A percentile compares a stretch with the other conserved stretches of the same genome.
These are phyloP conservation scores for Anisognathus igniventris DNA, from an alignment of 2,797 vertebrate genomes.

Conservation along the genomic window DNA sequence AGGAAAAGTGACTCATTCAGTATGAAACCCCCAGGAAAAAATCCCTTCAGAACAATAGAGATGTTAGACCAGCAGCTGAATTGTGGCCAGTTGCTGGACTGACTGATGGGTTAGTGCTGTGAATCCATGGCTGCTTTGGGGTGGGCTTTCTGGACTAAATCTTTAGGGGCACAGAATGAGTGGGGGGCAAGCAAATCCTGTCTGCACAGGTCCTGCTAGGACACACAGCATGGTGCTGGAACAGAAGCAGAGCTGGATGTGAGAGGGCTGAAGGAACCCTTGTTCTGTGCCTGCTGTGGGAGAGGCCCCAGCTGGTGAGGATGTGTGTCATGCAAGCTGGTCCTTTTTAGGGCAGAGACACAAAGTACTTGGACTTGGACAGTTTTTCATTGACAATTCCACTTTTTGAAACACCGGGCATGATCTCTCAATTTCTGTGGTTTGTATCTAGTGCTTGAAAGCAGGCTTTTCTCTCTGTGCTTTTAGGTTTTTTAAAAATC, in stretches of 20 bases:
- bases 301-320: neutral
- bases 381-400: neutral
- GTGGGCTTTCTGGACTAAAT: neutral
- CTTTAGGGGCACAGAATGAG: neutral
- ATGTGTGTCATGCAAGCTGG: neutral
- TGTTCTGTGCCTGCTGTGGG: neutral
- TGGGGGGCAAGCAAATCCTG: neutral
- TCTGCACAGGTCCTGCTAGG: neutral
- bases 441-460: neutral
- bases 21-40: neutral
- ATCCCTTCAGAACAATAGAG: neutral
- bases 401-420: neutral
- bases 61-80: neutral
- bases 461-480: neutral
- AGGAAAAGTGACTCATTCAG: slow-evolving; percentile 37
- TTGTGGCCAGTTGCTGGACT: neutral
- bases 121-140: neutral
- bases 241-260: neutral
- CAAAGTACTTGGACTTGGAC: neutral
- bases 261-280: neutral
- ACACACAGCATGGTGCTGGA: neutral
- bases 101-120: neutral
- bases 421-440: neutral
- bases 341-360: neutral
- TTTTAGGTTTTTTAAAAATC: too few species aligned